phyloP scores from a whole-genome alignment of 2,888 invertebrate genomes.

The Philonicus albiceps region DNA sequence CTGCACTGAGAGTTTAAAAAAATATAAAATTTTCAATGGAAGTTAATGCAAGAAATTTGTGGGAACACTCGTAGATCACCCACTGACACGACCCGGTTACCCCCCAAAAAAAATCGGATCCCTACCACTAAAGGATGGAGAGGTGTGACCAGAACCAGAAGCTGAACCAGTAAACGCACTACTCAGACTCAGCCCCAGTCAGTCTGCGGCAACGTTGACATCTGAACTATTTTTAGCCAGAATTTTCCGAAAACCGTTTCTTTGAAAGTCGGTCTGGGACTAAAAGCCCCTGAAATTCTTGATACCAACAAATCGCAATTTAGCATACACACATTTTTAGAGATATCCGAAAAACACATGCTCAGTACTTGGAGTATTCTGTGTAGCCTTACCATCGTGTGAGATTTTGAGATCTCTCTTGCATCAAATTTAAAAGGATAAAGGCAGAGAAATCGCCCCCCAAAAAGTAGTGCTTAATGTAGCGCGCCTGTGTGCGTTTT shows the following conservation, averaged over 20 bases:
- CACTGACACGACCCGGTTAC: slow-evolving; percentile 28
- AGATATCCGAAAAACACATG: slow-evolving; percentile 17
- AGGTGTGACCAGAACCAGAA: neutral
- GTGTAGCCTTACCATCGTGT: neutral
- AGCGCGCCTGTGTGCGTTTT: neutral
- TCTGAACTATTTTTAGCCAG: slow-evolving; percentile 46
- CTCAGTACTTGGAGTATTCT: neutral
- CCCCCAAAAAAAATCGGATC: neutral
- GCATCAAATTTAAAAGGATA: slow-evolving; percentile 42
- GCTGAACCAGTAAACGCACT: slow-evolving; percentile 22
- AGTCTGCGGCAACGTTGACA: slow-evolving; percentile 43
- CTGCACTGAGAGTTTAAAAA: neutral
- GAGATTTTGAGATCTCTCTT: slow-evolving; percentile 37
- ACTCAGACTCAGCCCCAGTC: slow-evolving; percentile 29
- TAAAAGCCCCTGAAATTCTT: slow-evolving; percentile 50
- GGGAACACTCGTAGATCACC: slow-evolving; percentile 7
- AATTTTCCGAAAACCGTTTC: slow-evolving; percentile 50
- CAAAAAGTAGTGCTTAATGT: slow-evolving; percentile 16
- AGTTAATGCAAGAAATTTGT: neutral
- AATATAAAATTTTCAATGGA: neutral
- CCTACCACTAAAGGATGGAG: neutral
- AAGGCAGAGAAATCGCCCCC: slow-evolving; percentile 5
- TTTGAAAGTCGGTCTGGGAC: slow-evolving; percentile 51
- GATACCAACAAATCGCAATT: slow-evolving; percentile 42
- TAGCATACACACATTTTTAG: slow-evolving; percentile 31